Evolutionary conservation across 2,113 vertebrate genomes (phyloP).

Genomic region (Ochotona curzoniae): DNA sequence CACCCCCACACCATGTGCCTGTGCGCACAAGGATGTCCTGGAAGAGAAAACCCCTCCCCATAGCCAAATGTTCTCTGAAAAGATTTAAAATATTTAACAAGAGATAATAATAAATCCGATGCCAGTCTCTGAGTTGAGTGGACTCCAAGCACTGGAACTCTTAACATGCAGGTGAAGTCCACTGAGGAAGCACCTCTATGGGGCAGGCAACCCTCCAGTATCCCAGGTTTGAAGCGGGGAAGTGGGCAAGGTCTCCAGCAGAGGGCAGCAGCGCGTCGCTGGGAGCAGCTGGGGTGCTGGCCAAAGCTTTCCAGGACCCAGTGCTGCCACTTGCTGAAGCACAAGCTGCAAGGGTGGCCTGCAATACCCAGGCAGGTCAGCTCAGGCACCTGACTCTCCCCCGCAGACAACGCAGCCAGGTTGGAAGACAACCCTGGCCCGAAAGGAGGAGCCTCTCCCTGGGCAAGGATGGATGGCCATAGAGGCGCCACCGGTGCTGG

Average conservation of each 20-base stretch:
- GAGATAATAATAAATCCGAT: slow-evolving; percentile 78
- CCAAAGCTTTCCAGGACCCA: too few relatives aligned
- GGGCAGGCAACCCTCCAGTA: too few relatives aligned
- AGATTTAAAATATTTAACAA: slow-evolving; percentile 75
- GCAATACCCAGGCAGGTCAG: background rate
- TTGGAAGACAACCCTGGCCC: too few relatives aligned
- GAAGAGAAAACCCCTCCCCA: background rate
- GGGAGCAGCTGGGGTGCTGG: rapidly evolving
- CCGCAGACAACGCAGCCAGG: too few relatives aligned
- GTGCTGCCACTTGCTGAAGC: too few relatives aligned
- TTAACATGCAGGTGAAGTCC: background rate
- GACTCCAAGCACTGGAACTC: background rate
- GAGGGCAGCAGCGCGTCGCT: background rate
- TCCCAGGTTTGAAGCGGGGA: too few relatives aligned
- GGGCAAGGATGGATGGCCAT: too few relatives aligned
- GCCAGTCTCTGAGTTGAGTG: slow-evolving; percentile 69
- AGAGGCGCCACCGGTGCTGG: too few relatives aligned
- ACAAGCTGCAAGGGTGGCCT: too few relatives aligned
- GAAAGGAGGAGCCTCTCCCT: background rate
- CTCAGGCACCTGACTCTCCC: background rate
- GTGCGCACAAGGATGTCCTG: background rate
- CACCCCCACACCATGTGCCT: background rate
- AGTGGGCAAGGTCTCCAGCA: background rate
- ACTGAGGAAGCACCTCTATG: background rate
- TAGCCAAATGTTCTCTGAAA: slow-evolving; percentile 36